Conservation (phyloP, 2,797 vertebrate species). For the Leptatherina wallacei region DNA sequence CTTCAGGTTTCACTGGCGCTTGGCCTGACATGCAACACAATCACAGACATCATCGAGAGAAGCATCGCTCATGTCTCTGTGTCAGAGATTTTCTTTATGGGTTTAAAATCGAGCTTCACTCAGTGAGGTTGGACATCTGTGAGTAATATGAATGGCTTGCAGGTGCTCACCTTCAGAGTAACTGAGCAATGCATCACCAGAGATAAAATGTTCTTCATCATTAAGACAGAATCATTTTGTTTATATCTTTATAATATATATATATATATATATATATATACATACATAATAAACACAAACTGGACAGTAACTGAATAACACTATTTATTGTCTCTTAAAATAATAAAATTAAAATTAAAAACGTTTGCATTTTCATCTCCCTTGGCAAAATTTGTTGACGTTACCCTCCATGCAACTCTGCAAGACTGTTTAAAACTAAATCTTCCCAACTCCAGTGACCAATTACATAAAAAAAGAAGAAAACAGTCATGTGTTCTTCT, state of each 20-base stretch:
- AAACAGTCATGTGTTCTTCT: not conserved
- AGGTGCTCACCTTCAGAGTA: not conserved
- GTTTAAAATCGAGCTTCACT: constrained; percentile 14
- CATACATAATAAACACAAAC: not conserved
- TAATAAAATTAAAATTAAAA: not conserved
- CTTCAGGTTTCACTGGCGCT: constrained; percentile 7
- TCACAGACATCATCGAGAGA: constrained; percentile 24
- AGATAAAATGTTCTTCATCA: not conserved
- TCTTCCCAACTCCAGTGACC: not conserved
- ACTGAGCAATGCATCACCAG: not conserved
- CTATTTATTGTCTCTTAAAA: not conserved
- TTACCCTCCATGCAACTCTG: not conserved
- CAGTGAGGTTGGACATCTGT: not conserved
- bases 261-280: no score
- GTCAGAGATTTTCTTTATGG: constrained; percentile 9
- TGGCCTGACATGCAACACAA: constrained; percentile 14
- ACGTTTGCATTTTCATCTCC: not conserved
- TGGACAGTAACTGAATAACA: not conserved
- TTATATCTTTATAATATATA: not conserved
- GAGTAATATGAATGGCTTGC: constrained; percentile 12
- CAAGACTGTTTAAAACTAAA: not conserved
- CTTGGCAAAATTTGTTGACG: not conserved
- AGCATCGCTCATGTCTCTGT: not conserved
- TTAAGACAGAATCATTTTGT: not conserved
- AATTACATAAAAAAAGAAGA: not conserved